These are phyloP conservation scores for Pipistrellus nathusii DNA, from an alignment of 2,797 vertebrate genomes.

Conservation along the genomic window DNA sequence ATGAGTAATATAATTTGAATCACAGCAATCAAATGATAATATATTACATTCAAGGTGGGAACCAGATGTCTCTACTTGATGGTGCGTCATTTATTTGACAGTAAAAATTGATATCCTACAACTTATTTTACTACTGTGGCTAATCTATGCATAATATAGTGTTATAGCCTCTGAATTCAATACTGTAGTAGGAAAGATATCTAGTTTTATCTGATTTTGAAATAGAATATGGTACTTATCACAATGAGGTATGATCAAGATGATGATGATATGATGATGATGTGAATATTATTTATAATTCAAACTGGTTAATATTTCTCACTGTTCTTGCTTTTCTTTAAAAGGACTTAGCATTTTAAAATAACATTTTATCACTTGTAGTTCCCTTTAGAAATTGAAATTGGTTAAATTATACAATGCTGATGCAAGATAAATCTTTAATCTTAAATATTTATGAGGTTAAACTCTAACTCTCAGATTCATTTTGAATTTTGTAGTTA, in stretches of 20 bases:
- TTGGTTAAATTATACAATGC: neutral
- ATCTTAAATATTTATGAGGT: constrained; percentile 5
- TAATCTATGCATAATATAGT: constrained; percentile 7
- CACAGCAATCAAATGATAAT: constrained; percentile 51
- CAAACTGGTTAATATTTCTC: neutral
- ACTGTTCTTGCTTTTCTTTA: constrained; percentile 21
- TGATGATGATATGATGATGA: neutral
- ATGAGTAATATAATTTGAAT: constrained; percentile 64
- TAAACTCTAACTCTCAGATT: neutral
- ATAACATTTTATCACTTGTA: neutral
- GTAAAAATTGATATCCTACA: constrained; percentile 53
- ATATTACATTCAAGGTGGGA: constrained; percentile 42
- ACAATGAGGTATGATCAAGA: constrained; percentile 17
- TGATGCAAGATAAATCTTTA: neutral
- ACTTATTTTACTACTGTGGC: constrained; percentile 57
- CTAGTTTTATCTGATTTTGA: constrained; percentile 7
- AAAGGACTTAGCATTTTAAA: neutral
- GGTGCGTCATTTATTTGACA: constrained; percentile 61
- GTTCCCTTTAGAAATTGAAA: neutral
- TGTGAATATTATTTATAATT: neutral
- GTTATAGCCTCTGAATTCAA: constrained; percentile 10
- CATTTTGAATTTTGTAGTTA: neutral
- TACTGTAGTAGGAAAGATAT: neutral
- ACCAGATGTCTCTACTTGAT: constrained; percentile 59
- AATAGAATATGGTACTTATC: constrained; percentile 41